Percentiles rank a stretch among this genome's conserved stretches.
Evolutionary conservation across 1,140 invertebrate species (phyloP).

Genomic region (Aradophagus sp.): DNA sequence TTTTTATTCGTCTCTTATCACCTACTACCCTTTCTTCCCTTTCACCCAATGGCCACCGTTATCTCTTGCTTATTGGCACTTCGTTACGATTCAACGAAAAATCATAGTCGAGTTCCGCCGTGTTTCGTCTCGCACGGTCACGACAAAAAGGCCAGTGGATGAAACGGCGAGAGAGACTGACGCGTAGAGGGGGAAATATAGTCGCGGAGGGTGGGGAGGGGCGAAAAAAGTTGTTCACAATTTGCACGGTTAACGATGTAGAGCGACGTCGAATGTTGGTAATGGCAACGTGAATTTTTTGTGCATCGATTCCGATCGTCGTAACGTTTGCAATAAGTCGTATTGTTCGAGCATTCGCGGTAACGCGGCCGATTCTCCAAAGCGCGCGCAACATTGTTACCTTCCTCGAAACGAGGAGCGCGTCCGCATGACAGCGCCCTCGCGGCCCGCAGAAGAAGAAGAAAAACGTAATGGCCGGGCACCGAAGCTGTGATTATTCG

Average conservation of each 20-base stretch:
- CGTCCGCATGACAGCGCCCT: constrained; percentile 57
- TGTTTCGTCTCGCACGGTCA: constrained; percentile 20
- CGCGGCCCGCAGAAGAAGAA: constrained; percentile 54
- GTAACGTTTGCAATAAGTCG: constrained; percentile 50
- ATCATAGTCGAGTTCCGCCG: not conserved
- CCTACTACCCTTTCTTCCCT: too few species aligned
- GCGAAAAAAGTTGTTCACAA: constrained; percentile 32
- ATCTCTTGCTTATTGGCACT: not conserved
- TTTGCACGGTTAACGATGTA: constrained; percentile 47
- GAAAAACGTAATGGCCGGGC: constrained; percentile 71
- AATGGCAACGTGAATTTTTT: constrained; percentile 36
- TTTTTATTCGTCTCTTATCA: constrained; percentile 11
- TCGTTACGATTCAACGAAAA: constrained; percentile 8
- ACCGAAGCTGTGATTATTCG: constrained; percentile 73
- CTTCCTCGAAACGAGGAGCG: constrained; percentile 57
- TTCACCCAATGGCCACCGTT: not conserved
- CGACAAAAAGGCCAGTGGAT: constrained; percentile 1
- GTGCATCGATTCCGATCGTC: constrained; percentile 46
- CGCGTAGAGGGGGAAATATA: not conserved
- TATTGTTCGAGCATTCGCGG: constrained; percentile 49
- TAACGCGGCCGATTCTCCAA: constrained; percentile 39
- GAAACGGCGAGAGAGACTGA: too few species aligned
- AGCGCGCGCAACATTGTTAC: constrained; percentile 34
- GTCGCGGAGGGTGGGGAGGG: not conserved
- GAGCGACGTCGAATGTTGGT: constrained; percentile 41